Evolutionary conservation across 2,797 vertebrate genomes (phyloP), one percentile per base, ranked within the genome.

Genomic region (Poecilia gillii): DNA sequence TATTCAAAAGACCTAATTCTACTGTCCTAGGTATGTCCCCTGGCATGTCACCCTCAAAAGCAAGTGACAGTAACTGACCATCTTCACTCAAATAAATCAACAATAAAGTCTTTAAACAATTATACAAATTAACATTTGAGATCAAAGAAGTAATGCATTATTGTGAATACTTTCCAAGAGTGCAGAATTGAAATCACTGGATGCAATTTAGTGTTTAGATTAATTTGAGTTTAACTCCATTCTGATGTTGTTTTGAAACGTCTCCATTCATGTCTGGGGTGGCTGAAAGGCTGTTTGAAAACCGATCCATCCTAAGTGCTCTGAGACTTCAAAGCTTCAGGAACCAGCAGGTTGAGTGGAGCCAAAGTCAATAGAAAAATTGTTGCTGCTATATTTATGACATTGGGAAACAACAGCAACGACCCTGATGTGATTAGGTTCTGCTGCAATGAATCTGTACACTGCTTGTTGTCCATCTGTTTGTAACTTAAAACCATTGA

Each of bases 321-420:
- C 73, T 16, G 73, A 89, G 88, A 71, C 76, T 51, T 80, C 55
- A 55, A 66, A 78, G 83, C 78, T 70, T 82, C 82, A 81, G 86
- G 82, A 90, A 81, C 47, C 77, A 80, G 57, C 91, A 84, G 90
- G 82, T 79, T 84, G 78, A 88, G 81, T 81, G 89, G 81, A 91
- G 90, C 88, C 86, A 86, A 92, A 90, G 88, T 89, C 79, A 77
- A 89, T 91, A 90, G 89, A 76, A 89, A 93, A 93, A 83, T 83
- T 85, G 85, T 90, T 89, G 86, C 86, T 81, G 81, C 85, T 89
- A 85, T 91, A 93, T 92, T 89, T 92, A 93, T 87, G 89, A 90
- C 85, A 78, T 66, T 78, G 86, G 83, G 88, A 89, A 87, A 85
- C 79, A 89, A 84, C 84, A 90, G 81, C 84, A 79, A 81, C 71